phyloP scores from a whole-genome alignment of 2,113 vertebrate genomes.

The Mola mola region DNA sequence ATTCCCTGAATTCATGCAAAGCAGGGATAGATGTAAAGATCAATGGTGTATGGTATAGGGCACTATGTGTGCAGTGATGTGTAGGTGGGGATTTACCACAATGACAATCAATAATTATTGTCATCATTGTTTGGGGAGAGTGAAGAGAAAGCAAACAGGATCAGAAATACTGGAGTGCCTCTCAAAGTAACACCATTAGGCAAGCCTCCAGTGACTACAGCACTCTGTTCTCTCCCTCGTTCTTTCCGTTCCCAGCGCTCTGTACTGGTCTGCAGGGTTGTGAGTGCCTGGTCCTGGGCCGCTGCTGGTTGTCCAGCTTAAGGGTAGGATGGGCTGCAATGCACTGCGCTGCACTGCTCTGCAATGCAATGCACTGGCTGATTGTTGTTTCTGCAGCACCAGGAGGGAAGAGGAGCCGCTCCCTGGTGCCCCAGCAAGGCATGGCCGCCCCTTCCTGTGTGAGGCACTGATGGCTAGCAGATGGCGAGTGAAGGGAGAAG shows the following conservation, averaged over 20 bases:
- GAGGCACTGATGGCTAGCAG: constrained; percentile 83
- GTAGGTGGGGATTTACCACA: constrained; percentile 13
- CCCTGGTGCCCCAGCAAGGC: constrained; percentile 76
- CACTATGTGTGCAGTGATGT: constrained; percentile 8
- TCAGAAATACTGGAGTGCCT: constrained; percentile 40
- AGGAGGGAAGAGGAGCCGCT: constrained; percentile 71
- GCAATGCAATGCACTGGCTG: constrained; percentile 31
- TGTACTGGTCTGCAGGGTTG: constrained; percentile 64
- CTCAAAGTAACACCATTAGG: constrained; percentile 51
- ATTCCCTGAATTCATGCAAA: constrained; percentile 50
- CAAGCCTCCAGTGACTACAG: constrained; percentile 60
- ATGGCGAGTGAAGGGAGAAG: constrained; percentile 71
- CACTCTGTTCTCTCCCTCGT: constrained; percentile 66
- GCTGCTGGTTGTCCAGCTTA: constrained; percentile 29
- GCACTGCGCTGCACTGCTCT: constrained; percentile 1
- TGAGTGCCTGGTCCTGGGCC: constrained; percentile 44
- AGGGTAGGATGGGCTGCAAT: constrained; percentile 37
- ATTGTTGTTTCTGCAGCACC: constrained; percentile 73
- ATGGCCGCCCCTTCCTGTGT: constrained; percentile 80
- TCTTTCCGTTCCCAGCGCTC: constrained; percentile 67
- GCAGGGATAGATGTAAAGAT: constrained; percentile 21
- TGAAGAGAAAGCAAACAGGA: constrained; percentile 35
- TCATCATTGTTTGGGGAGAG: constrained; percentile 31
- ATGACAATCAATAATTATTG: constrained; percentile 39
- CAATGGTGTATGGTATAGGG: too few relatives aligned